These are phyloP conservation scores for Diceros bicornis DNA, from an alignment of 2,797 vertebrate species.

Conservation along the genomic window DNA sequence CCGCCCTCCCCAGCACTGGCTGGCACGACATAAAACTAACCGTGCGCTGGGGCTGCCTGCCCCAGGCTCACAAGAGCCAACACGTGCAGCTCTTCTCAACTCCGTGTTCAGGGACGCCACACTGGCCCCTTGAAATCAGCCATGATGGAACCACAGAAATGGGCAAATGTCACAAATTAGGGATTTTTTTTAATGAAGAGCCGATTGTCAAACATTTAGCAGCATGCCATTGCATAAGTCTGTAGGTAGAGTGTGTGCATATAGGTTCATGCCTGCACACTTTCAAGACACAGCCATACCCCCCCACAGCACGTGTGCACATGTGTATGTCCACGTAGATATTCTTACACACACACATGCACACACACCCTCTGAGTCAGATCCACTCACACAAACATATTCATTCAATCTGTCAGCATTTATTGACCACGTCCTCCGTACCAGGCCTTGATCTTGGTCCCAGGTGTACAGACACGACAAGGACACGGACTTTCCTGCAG, in stretches of 20 bases:
- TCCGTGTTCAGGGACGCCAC: fast-evolving
- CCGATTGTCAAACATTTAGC: neutral
- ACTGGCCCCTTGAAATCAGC: neutral
- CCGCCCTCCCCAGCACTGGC: fast-evolving
- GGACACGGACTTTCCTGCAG: neutral
- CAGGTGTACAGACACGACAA: neutral
- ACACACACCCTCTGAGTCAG: neutral
- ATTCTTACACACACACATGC: fast-evolving
- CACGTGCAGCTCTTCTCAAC: neutral
- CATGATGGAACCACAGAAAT: neutral
- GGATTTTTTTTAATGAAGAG: neutral
- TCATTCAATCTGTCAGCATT: neutral
- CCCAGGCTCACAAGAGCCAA: neutral
- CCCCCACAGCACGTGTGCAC: neutral
- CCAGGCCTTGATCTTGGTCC: neutral
- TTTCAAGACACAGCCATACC: neutral
- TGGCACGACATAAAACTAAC: neutral
- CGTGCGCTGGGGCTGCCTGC: neutral
- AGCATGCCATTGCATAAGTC: neutral
- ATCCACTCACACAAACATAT: neutral
- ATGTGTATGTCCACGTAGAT: no score
- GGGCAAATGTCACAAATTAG: neutral
- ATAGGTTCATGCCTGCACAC: neutral
- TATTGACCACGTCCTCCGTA: neutral
- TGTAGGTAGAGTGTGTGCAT: neutral